Conservation (phyloP, 2,888 invertebrate genomes). For the Lypha dubia region DNA sequence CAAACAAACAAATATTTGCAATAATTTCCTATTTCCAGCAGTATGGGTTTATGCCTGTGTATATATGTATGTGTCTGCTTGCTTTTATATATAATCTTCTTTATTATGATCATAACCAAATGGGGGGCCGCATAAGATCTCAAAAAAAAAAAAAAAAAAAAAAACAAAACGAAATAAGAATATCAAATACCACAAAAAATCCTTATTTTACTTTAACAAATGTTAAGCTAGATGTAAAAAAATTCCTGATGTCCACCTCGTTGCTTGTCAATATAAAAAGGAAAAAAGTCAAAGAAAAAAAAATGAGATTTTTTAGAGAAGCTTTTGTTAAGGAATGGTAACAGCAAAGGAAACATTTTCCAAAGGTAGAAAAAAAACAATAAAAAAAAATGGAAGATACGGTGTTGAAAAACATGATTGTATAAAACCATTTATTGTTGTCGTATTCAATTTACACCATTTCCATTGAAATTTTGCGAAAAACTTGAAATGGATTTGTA, state of each 20-base stretch:
- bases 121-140: conserved; percentile 71
- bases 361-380: conserved; percentile 15
- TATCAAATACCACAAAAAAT: conserved; percentile 47
- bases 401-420: conserved; percentile 68
- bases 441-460: conserved; percentile 31
- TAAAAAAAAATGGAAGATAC: conserved; percentile 44
- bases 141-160: conserved; percentile 4
- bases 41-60: no score
- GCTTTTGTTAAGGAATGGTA: conserved; percentile 45
- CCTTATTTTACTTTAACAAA: conserved; percentile 37
- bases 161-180: conserved; percentile 36
- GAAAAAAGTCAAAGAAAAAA: conserved; percentile 31
- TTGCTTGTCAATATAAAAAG: conserved; percentile 64
- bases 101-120: conserved; percentile 70
- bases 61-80: conserved; percentile 8
- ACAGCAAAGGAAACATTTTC: conserved; percentile 23
- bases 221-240: conserved; percentile 66
- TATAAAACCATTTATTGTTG: conserved; percentile 24
- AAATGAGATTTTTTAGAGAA: conserved; percentile 23
- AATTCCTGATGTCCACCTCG: conserved; percentile 70
- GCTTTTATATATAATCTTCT: conserved; percentile 54
- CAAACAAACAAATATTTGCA: conserved; percentile 21
- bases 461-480: neutral
- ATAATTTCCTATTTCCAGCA: conserved; percentile 21
- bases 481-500: no score